Evolutionary conservation across 2,888 invertebrate genomes (phyloP).

Genomic region (Seira musarum): DNA sequence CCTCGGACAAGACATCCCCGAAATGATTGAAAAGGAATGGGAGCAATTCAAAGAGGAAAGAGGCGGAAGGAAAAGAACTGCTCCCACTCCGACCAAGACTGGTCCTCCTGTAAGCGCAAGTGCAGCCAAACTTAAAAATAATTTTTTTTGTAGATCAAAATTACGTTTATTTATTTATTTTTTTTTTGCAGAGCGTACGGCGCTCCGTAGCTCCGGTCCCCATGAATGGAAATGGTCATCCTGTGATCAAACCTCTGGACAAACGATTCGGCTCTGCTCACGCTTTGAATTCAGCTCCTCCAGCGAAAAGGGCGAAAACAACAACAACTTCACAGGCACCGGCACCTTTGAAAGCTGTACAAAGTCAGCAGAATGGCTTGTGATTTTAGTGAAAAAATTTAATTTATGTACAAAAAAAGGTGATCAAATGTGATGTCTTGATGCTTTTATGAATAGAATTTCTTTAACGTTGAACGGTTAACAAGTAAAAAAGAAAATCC

Average conservation of each 20-base stretch:
- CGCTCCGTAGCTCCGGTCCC: slow-evolving; percentile 41
- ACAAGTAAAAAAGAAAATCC: no score
- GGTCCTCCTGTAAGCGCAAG: no score
- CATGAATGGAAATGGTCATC: background rate
- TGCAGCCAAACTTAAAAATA: no score
- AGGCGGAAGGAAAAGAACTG: slow-evolving; percentile 27
- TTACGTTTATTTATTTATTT: no score
- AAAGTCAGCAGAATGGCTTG: no score
- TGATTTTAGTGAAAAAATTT: no score
- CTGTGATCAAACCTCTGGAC: slow-evolving; percentile 39
- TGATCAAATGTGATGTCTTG: no score
- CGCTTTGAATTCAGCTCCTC: slow-evolving; percentile 3
- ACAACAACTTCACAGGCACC: no score
- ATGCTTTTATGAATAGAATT: no score
- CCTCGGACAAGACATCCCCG: slow-evolving; percentile 50
- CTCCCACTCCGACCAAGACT: slow-evolving; percentile 23
- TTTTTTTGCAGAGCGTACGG: slow-evolving; percentile 29
- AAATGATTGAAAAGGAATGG: slow-evolving; percentile 59
- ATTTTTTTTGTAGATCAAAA: no score
- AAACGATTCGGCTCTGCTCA: slow-evolving; percentile 40
- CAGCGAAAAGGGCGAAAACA: slow-evolving; percentile 32
- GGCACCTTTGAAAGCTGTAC: slow-evolving; percentile 36
- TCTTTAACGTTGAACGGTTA: no score
- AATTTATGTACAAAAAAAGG: no score
- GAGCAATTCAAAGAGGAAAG: slow-evolving; percentile 50